Evolutionary conservation across 2,888 invertebrate genomes (phyloP).

Genomic region (Habrosyne pyritoides): DNA sequence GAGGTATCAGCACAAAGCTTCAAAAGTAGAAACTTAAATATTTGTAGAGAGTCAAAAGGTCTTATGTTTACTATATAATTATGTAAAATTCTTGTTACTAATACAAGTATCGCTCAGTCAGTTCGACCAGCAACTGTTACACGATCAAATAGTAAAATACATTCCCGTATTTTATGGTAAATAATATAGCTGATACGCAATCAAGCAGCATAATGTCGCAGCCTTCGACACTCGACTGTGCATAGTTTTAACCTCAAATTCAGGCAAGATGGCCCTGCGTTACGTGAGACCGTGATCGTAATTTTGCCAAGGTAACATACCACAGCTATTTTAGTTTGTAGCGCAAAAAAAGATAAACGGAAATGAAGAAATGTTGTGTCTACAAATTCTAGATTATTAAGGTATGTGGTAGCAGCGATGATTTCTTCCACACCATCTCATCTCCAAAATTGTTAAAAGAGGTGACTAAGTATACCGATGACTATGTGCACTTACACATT

Average conservation of each 20-base stretch:
- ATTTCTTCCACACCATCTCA: too few relatives aligned
- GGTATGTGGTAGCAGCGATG: too few relatives aligned
- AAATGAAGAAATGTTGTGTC: not conserved
- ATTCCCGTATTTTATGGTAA: not conserved
- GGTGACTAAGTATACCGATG: too few relatives aligned
- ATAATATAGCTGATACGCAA: not conserved
- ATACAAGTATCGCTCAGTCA: not conserved
- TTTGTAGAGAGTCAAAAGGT: too few relatives aligned
- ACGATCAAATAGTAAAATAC: not conserved
- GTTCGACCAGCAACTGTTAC: not conserved
- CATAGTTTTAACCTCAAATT: not conserved
- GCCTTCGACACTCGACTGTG: not conserved
- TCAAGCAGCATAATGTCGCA: not conserved
- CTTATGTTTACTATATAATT: too few relatives aligned
- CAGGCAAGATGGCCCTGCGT: not conserved
- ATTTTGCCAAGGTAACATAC: not conserved
- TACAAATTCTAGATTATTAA: not conserved
- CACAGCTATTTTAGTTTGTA: not conserved
- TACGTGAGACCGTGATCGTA: not conserved
- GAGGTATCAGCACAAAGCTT: too few relatives aligned
- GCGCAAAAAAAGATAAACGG: too few relatives aligned
- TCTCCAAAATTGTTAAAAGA: too few relatives aligned
- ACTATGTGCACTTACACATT: too few relatives aligned
- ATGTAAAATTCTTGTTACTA: not conserved
- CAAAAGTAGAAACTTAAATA: too few relatives aligned